A percentile compares a stretch with the other conserved stretches of the same genome.
These are phyloP conservation scores for Pempheris klunzingeri DNA, from an alignment of 2,797 vertebrate species.

Conservation along the genomic window DNA sequence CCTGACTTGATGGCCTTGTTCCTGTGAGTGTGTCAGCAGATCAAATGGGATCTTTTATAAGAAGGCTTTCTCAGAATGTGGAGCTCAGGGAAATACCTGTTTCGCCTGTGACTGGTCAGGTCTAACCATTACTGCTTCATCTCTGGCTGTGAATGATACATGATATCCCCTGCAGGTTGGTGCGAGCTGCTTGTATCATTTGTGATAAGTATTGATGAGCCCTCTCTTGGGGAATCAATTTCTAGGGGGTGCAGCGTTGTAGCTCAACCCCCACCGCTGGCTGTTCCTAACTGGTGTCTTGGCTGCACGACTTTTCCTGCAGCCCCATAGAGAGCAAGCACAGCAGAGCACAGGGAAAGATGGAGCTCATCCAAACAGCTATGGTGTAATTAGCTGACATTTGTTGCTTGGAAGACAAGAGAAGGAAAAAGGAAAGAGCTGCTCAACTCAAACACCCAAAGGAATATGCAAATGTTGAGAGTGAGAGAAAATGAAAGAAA, in stretches of 20 bases:
- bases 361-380: constrained; percentile 81
- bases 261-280: constrained; percentile 67
- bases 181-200: constrained; percentile 66
- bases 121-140: constrained; percentile 55
- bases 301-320: constrained; percentile 67
- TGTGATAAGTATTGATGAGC: constrained; percentile 81
- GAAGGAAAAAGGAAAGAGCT: constrained; percentile 68
- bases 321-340: constrained; percentile 70
- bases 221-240: constrained; percentile 76
- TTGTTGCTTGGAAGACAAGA: constrained; percentile 83
- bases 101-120: constrained; percentile 45
- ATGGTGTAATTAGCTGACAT: constrained; percentile 81
- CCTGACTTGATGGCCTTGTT: constrained; percentile 70
- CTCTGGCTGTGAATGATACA: constrained; percentile 67
- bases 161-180: constrained; percentile 62
- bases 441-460: constrained; percentile 77
- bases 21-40: constrained; percentile 84
- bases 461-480: constrained; percentile 78
- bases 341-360: constrained; percentile 70
- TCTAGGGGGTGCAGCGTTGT: constrained; percentile 45
- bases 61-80: constrained; percentile 52
- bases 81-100: constrained; percentile 55
- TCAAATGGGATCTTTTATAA: constrained; percentile 81
- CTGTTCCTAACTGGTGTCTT: constrained; percentile 66
- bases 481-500: constrained; percentile 62